A percentile compares a stretch with the other conserved stretches of the same genome.
These are phyloP conservation scores for Drosophila maculinotata DNA, from an alignment of 2,888 invertebrate species.

Conservation along the genomic window DNA sequence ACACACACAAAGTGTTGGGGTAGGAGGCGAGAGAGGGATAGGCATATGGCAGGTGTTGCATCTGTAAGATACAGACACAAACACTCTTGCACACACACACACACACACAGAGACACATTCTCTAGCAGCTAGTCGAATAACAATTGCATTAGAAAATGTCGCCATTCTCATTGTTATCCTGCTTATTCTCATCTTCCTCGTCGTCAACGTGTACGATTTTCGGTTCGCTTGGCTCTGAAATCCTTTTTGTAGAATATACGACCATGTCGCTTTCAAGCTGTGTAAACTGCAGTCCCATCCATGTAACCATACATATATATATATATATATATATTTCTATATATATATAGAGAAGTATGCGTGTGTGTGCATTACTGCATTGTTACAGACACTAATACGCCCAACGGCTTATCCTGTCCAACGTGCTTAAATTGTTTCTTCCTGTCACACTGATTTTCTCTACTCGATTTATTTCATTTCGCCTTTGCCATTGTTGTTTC, in stretches of 20 bases:
- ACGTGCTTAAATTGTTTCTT: slow-evolving; percentile 80
- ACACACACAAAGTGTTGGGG: slow-evolving; percentile 11
- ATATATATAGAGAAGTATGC: slow-evolving; percentile 6
- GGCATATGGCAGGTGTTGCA: slow-evolving; percentile 31
- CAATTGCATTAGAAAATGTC: slow-evolving; percentile 73
- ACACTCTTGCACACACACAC: slow-evolving; percentile 11
- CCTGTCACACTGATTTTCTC: slow-evolving; percentile 77
- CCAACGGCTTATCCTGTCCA: slow-evolving; percentile 75
- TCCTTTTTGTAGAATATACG: slow-evolving; percentile 79
- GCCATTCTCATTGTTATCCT: slow-evolving; percentile 59
- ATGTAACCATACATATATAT: slow-evolving; percentile 8
- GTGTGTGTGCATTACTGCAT: slow-evolving; percentile 61
- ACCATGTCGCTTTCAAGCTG: slow-evolving; percentile 65
- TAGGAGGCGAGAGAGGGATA: slow-evolving; percentile 1
- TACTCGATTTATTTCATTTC: slow-evolving; percentile 72
- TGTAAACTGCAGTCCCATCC: slow-evolving; percentile 62
- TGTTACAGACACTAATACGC: slow-evolving; percentile 71
- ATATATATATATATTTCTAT: background rate
- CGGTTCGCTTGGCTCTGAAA: slow-evolving; percentile 82
- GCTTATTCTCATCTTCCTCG: slow-evolving; percentile 22
- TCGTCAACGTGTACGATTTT: slow-evolving; percentile 77
- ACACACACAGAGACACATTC: slow-evolving; percentile 4
- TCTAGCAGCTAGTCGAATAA: slow-evolving; percentile 31
- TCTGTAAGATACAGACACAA: slow-evolving; percentile 42
- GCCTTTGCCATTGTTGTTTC: slow-evolving; percentile 53